Base-by-base conservation (phyloP, 2,888 invertebrate genomes). In the Pandemis cinnamomeana region DNA sequence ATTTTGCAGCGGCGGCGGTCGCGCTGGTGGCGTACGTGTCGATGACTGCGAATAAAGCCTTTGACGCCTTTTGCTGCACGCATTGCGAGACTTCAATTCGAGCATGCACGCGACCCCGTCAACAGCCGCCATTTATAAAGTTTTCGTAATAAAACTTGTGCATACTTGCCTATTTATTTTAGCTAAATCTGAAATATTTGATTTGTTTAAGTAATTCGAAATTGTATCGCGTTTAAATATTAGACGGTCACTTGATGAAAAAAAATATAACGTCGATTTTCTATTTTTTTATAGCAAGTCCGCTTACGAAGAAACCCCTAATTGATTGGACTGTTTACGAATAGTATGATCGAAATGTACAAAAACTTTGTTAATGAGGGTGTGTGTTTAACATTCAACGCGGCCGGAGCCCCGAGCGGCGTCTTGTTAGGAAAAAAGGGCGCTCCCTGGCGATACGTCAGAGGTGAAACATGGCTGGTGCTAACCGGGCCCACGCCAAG, bases 1-100 rank as follows among this genome's bases (percentile, higher is more conserved):
- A 81, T 82, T 84, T 82, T 77, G 79, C 81, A 80, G 80, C 77
- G 71, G 61, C 53, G 55, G 80, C 78, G 80, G 79, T 78, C 75
- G 77, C 81, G 80, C 82, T 84, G 87, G 82, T 85, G 86, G 85
- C 11, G 27, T 83, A 89, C 88, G 88, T 87, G 89, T 89, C 89
- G 88, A 86, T 88, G 88, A 86, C 84, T 87, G 86, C 84, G 89
- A 87, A 90, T 89, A 90, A 91, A 91, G 88, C 89, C 91, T 92
- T 92, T 92, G 92, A 91, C 87, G 90, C 89, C 88, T 89, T 92
- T 89, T 84, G 83, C 89, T 84, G 87, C 87, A 81, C 87, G 87
- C 86, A 87, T 89, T 89, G 86, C 85, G 82, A 86, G 88, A 87
- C 89, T 89, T 90, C 89, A 90, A 89, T 89, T 89, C 86, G 85